Evolutionary conservation across 2,797 vertebrate species (phyloP), one percentile per base, ranked within the genome.

Genomic region (Tadarida brasiliensis): DNA sequence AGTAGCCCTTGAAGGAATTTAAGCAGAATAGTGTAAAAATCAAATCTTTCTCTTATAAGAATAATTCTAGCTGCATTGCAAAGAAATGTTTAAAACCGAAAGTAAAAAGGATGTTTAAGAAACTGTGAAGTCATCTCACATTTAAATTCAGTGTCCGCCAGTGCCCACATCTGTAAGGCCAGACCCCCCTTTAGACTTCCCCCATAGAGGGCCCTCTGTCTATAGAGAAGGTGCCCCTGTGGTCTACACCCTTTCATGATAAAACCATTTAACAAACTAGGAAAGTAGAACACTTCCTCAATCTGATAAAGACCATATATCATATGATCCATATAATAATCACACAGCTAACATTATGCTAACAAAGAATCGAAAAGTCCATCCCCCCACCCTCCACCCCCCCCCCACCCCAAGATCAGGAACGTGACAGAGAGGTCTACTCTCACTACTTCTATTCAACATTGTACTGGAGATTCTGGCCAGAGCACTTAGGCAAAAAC

Each of bases 31-130:
- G 19, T 57, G 35, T 86, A 67, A 59, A 89, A 61, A 73, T 51
- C 39, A 85, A 49, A 74, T 85, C 61, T 70, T 28, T 81, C 67
- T 65, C 91, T 85, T 70, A 71, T 7, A 71, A 94, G n/a, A 94
- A 56, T 77, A 84, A 65, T 88, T 88, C 44, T 56, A 88, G 30
- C 33, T 67, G 56, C n/a, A 63, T 54, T 57, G 24, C 54, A 24
- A 73, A 65, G 15, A 56, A 73, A 35, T 65, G 54, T 65, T 94
- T 8, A 87, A 87, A 87, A 56, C 12, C 7, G 1, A 22, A 47
- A 11, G 19, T 35, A 11, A 76, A 16, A 70, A 82, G 5, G 10
- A 63, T 85, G 28, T 39, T 33, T 54, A 87, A 90, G 67, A 81
- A 65, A 10, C 30, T 86, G 33, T 91, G 6, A 81, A 81, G n/a